Evolutionary conservation across 2,113 vertebrate genomes (phyloP).

Genomic region (Sinocyclocheilus maitianheensis): DNA sequence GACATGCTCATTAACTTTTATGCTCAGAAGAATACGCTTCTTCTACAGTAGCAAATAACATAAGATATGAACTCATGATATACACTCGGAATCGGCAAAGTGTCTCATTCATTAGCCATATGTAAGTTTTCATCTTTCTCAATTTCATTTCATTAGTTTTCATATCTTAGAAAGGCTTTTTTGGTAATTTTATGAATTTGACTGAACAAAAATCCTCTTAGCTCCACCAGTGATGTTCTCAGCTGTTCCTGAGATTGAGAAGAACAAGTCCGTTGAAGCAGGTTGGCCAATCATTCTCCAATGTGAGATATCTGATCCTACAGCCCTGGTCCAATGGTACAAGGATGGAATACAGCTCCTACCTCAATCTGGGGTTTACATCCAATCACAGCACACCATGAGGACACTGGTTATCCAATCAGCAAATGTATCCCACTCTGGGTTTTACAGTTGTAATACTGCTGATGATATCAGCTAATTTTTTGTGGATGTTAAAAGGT

Average conservation of each 20-base stretch:
- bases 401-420: constrained; percentile 77
- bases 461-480: constrained; percentile 83
- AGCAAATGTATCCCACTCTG: constrained; percentile 75
- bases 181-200: constrained; percentile 64
- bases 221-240: constrained; percentile 75
- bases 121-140: constrained; percentile 1
- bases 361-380: constrained; percentile 70
- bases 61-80: too few species aligned
- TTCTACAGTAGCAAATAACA: background rate
- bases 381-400: constrained; percentile 74
- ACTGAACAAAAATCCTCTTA: constrained; percentile 70
- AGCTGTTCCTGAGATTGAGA: constrained; percentile 76
- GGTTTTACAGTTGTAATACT: constrained; percentile 82
- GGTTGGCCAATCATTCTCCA: constrained; percentile 74
- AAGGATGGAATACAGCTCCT: constrained; percentile 85
- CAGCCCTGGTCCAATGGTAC: constrained; percentile 80
- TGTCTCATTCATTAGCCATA: constrained; percentile 12
- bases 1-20: background rate
- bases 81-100: background rate
- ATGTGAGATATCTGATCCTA: constrained; percentile 75
- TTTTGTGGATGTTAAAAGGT: constrained; percentile 79
- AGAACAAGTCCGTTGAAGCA: constrained; percentile 70
- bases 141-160: constrained; percentile 27
- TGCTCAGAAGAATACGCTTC: background rate
- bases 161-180: constrained; percentile 15